Percentiles rank a stretch among this genome's conserved stretches.
phyloP scores from a whole-genome alignment of 2,797 vertebrate genomes.

The Muraenolepis orangiensis region DNA sequence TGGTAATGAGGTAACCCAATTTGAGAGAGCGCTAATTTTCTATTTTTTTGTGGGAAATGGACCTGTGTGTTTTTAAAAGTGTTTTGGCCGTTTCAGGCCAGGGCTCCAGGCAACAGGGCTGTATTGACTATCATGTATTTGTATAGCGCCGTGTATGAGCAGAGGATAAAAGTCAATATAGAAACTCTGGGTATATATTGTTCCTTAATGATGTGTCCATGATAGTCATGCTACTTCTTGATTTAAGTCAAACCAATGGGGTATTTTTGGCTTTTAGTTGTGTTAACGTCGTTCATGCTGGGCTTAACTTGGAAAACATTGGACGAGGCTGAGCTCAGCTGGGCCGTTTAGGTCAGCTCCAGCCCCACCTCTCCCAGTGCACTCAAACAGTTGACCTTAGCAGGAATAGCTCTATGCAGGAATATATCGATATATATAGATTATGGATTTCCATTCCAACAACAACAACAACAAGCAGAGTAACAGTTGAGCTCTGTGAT shows the following conservation, averaged over 20 bases:
- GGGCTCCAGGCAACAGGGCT: background rate
- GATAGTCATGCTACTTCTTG: background rate
- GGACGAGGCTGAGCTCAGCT: slow-evolving; percentile 1
- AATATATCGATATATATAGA: no score
- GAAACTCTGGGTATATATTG: background rate
- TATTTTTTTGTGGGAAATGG: background rate
- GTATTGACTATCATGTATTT: no score
- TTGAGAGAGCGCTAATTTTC: no score
- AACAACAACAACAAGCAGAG: background rate
- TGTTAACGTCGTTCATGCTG: background rate
- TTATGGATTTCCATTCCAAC: background rate
- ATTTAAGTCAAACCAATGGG: background rate
- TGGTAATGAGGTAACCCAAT: no score
- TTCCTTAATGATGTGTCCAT: background rate
- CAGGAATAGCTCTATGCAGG: background rate
- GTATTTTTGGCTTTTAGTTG: background rate
- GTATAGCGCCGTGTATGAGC: background rate
- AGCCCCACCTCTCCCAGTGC: background rate
- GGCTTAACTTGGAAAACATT: background rate
- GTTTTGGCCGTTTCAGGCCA: background rate
- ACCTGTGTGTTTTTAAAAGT: background rate
- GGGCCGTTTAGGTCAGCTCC: background rate
- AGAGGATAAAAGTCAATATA: background rate
- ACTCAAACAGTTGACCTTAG: background rate
- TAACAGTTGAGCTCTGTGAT: background rate